A percentile compares a stretch with the other conserved stretches of the same genome.
These are phyloP conservation scores for Ascaphus truei DNA, from an alignment of 2,113 vertebrate species.

Conservation along the genomic window DNA sequence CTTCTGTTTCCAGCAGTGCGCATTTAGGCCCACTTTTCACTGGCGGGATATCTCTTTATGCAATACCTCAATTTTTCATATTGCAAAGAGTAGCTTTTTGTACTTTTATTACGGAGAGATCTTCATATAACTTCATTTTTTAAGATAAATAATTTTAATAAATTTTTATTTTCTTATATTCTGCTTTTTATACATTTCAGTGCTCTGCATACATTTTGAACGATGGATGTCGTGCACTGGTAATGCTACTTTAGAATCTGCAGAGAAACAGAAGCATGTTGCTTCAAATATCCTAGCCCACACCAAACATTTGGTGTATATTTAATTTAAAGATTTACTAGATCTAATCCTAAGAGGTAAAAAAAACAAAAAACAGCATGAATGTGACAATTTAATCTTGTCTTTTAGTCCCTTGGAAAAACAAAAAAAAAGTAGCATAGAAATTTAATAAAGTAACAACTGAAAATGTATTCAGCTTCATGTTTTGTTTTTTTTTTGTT, in stretches of 20 bases:
- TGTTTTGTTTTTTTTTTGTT: constrained; percentile 69
- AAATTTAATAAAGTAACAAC: constrained; percentile 64
- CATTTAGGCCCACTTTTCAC: constrained; percentile 99
- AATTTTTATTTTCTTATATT: constrained; percentile 99
- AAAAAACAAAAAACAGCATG: constrained; percentile 77
- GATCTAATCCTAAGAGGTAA: constrained; percentile 87
- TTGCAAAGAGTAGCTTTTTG: constrained; percentile 99
- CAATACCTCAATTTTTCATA: constrained; percentile 99
- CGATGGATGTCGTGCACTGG: constrained; percentile 92
- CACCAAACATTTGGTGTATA: constrained; percentile 85
- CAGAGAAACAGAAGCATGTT: constrained; percentile 90
- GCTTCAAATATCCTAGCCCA: constrained; percentile 79
- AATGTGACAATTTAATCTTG: constrained; percentile 71
- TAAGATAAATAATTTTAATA: constrained; percentile 98
- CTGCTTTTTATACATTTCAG: constrained; percentile 99
- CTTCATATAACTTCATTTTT: constrained; percentile 99
- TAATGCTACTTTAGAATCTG: constrained; percentile 95
- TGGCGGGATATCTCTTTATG: constrained; percentile 99
- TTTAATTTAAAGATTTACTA: constrained; percentile 81
- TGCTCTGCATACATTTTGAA: constrained; percentile 98
- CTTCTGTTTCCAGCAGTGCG: constrained; percentile 99
- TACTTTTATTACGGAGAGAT: constrained; percentile 99
- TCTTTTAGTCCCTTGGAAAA: constrained; percentile 65
- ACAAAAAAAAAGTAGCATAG: constrained; percentile 69
- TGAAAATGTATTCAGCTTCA: constrained; percentile 70